Conservation (phyloP, 1,140 invertebrate species). For the Drosophila setifemur region DNA sequence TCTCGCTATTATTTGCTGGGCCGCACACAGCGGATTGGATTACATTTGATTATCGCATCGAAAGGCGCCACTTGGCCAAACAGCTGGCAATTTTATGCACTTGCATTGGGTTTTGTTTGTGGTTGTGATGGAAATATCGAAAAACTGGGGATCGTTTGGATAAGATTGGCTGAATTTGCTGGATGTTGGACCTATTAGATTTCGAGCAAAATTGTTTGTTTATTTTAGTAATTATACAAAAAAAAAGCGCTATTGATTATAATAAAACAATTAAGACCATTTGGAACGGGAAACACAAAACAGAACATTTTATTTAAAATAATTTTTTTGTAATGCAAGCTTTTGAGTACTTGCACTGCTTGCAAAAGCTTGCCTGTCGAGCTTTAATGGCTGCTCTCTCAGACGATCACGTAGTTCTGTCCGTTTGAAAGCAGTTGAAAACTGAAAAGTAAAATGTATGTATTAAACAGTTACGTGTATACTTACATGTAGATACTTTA, state of each 20-base stretch:
- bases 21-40: constrained; percentile 22
- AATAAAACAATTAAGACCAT: too few relatives aligned
- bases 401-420: neutral
- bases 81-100: constrained; percentile 20
- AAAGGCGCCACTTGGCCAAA: constrained; percentile 21
- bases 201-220: too few relatives aligned
- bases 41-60: constrained; percentile 21
- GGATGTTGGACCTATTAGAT: too few relatives aligned
- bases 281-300: too few relatives aligned
- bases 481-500: too few relatives aligned
- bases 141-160: too few relatives aligned
- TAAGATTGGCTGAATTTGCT: too few relatives aligned
- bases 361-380: neutral
- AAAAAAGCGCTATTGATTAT: too few relatives aligned
- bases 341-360: neutral
- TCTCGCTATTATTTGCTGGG: constrained; percentile 14
- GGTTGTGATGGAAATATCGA: neutral
- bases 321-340: neutral
- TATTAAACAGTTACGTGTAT: too few relatives aligned
- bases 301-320: neutral
- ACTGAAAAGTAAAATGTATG: neutral
- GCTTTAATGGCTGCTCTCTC: neutral
- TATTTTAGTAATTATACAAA: too few relatives aligned
- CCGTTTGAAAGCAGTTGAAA: neutral
- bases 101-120: neutral